phyloP scores from a whole-genome alignment of 2,797 vertebrate genomes.

The Artibeus lituratus region DNA sequence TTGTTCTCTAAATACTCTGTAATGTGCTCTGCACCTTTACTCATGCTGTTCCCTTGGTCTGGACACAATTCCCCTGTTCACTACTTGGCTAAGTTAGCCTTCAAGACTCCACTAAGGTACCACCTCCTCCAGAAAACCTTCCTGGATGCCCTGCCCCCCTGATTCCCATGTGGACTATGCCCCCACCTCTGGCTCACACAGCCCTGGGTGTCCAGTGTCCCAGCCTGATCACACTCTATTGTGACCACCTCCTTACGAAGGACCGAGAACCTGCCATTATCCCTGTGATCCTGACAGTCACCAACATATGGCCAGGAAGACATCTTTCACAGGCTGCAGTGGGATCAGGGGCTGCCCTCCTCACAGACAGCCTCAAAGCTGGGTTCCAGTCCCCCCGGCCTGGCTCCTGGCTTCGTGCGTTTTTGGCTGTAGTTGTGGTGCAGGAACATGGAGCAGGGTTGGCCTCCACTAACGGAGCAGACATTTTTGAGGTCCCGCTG shows the following conservation, averaged over 20 bases:
- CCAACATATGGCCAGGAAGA: neutral
- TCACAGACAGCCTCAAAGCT: neutral
- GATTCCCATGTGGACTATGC: neutral
- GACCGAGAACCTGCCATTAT: neutral
- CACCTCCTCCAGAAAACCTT: conserved; percentile 16
- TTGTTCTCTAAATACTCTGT: rapidly evolving
- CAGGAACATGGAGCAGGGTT: rapidly evolving
- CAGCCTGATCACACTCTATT: neutral
- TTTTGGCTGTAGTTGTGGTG: neutral
- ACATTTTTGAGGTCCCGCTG: neutral
- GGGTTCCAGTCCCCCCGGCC: neutral
- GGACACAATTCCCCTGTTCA: neutral
- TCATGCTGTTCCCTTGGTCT: neutral
- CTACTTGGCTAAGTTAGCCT: neutral
- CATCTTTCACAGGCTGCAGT: neutral
- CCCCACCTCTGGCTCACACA: neutral
- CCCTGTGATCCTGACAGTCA: neutral
- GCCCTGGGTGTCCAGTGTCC: neutral
- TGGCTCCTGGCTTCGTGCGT: neutral
- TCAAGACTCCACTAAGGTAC: neutral
- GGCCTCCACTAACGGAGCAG: neutral
- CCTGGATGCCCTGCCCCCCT: neutral
- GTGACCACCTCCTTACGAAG: neutral
- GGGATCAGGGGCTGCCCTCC: neutral
- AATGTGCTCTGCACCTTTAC: neutral